Evolutionary conservation across 2,888 invertebrate genomes (phyloP).

Genomic region (Schizaphis graminum): DNA sequence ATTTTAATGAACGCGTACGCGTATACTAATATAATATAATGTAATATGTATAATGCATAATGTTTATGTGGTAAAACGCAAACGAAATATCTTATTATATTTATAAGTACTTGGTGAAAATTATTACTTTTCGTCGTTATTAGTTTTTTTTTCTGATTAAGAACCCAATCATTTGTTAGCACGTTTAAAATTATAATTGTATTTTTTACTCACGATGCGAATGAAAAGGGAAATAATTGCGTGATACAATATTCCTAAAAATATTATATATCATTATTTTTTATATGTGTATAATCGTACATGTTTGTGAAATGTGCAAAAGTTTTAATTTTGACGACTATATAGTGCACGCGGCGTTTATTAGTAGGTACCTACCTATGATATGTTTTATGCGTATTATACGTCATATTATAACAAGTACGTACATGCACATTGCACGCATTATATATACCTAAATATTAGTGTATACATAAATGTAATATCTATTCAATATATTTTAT

Average conservation of each 20-base stretch:
- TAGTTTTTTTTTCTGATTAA: constrained; percentile 4
- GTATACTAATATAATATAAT: neutral
- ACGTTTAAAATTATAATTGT: neutral
- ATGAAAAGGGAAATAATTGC: neutral
- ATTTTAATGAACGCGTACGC: constrained; percentile 31
- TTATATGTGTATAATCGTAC: neutral
- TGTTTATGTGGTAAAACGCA: neutral
- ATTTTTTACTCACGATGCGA: neutral
- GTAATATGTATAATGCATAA: neutral
- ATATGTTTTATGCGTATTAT: neutral
- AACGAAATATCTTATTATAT: constrained; percentile 22
- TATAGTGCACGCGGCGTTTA: neutral
- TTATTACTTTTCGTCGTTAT: constrained; percentile 21
- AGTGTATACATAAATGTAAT: neutral
- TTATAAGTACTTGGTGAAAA: neutral
- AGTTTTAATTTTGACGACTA: neutral
- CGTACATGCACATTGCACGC: neutral
- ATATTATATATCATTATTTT: neutral
- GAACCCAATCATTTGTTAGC: constrained; percentile 19
- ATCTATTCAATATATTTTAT: neutral
- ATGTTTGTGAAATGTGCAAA: neutral
- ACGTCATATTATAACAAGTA: neutral
- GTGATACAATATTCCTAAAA: neutral
- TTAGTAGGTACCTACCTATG: neutral
- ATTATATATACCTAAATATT: neutral